A percentile compares a stretch with the other conserved stretches of the same genome.
These are phyloP conservation scores for Catharus bicknelli DNA, from an alignment of 2,113 vertebrate species.

Conservation along the genomic window DNA sequence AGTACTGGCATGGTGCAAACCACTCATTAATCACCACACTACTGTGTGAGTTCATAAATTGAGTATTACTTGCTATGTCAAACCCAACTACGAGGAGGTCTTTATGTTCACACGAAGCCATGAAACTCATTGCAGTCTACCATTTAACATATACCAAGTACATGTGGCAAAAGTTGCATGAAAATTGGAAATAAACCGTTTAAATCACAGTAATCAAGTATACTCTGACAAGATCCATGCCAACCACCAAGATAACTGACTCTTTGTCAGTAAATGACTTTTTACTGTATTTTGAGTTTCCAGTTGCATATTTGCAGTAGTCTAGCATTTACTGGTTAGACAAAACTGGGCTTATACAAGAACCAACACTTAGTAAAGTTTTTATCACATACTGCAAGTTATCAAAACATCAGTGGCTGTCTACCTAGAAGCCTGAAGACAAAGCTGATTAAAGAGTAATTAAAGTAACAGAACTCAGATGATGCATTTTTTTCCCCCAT, in stretches of 20 bases:
- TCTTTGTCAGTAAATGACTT: background rate
- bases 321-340: background rate
- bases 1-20: background rate
- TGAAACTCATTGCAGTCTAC: background rate
- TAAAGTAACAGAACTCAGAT: background rate
- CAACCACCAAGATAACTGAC: background rate
- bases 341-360: background rate
- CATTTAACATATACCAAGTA: background rate
- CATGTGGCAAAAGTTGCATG: background rate
- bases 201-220: background rate
- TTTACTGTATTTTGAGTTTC: background rate
- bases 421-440: background rate
- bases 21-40: background rate
- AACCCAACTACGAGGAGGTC: rapidly evolving
- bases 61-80: background rate
- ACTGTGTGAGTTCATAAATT: background rate
- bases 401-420: background rate
- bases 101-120: background rate
- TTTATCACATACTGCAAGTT: background rate
- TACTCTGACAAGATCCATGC: background rate
- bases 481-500: background rate
- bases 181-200: background rate
- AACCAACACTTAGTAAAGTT: background rate
- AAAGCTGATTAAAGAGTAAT: background rate
- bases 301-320: background rate